These are phyloP conservation scores for Nephrocerus scutellatus DNA, from an alignment of 2,888 invertebrate species.

Conservation along the genomic window DNA sequence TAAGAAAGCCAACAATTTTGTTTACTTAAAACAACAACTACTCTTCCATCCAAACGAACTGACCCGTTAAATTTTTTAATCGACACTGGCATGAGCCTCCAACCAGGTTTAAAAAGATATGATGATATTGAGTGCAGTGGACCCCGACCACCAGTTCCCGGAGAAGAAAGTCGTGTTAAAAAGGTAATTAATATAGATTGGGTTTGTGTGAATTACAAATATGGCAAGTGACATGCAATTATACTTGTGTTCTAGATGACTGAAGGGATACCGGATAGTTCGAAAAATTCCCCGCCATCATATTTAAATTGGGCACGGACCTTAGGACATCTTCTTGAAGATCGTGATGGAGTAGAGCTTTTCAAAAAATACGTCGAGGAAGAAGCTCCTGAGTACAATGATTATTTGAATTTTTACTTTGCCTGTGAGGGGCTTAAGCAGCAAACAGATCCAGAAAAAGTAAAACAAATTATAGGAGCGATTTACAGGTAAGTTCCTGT, in stretches of 20 bases:
- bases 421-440: slow-evolving; percentile 83
- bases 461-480: slow-evolving; percentile 70
- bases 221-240: background rate
- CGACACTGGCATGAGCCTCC: slow-evolving; percentile 47
- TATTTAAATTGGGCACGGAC: slow-evolving; percentile 86
- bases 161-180: slow-evolving; percentile 53
- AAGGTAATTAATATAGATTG: slow-evolving; percentile 40
- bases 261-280: slow-evolving; percentile 45
- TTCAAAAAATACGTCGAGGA: slow-evolving; percentile 77
- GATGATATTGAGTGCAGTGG: slow-evolving; percentile 50
- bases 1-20: too few species aligned
- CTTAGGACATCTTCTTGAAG: slow-evolving; percentile 75
- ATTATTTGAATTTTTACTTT: slow-evolving; percentile 87
- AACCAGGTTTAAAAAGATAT: slow-evolving; percentile 43
- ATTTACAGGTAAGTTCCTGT: slow-evolving; percentile 62
- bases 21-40: background rate
- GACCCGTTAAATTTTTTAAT: background rate
- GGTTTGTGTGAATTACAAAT: too few species aligned
- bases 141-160: slow-evolving; percentile 78
- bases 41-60: slow-evolving; percentile 20
- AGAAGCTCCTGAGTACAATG: slow-evolving; percentile 70
- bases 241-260: slow-evolving; percentile 37
- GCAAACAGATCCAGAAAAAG: slow-evolving; percentile 64
- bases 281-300: slow-evolving; percentile 55
- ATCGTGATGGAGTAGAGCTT: slow-evolving; percentile 81